Conservation (phyloP, 2,888 invertebrate genomes). For the Stenolophus ochropezus region DNA sequence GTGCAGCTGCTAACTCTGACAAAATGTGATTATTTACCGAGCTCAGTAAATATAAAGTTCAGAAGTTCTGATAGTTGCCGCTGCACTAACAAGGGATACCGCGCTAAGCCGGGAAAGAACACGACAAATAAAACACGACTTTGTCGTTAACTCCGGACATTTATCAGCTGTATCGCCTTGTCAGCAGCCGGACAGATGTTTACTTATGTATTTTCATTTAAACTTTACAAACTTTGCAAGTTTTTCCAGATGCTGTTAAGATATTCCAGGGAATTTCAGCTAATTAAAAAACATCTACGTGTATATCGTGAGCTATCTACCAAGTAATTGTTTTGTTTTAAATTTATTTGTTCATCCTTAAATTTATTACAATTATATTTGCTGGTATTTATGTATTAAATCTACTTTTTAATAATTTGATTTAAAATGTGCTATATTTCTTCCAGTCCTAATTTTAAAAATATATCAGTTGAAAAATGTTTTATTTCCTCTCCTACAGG, state of each 20-base stretch:
- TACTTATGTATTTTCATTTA: slow-evolving; percentile 52
- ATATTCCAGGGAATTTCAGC: too few relatives aligned
- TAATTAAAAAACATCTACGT: too few relatives aligned
- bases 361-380: too few relatives aligned
- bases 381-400: too few relatives aligned
- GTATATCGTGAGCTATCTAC: too few relatives aligned
- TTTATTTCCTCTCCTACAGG: too few relatives aligned
- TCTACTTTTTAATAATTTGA: too few relatives aligned
- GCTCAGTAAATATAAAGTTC: slow-evolving; percentile 39
- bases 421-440: too few relatives aligned
- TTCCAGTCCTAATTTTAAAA: too few relatives aligned
- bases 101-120: slow-evolving; percentile 18
- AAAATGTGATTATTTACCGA: slow-evolving; percentile 43
- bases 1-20: slow-evolving; percentile 3
- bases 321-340: too few relatives aligned
- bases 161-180: slow-evolving; percentile 21
- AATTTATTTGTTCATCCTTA: too few relatives aligned
- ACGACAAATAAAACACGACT: slow-evolving; percentile 7
- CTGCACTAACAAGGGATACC: not conserved
- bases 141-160: slow-evolving; percentile 19
- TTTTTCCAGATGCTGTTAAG: slow-evolving; percentile 29
- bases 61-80: slow-evolving; percentile 34
- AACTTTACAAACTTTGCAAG: slow-evolving; percentile 44
- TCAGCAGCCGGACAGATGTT: slow-evolving; percentile 16
- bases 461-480: too few relatives aligned